A percentile compares a stretch with the other conserved stretches of the same genome.
Evolutionary conservation across 2,797 vertebrate species (phyloP).

Genomic region (Lacerta agilis): DNA sequence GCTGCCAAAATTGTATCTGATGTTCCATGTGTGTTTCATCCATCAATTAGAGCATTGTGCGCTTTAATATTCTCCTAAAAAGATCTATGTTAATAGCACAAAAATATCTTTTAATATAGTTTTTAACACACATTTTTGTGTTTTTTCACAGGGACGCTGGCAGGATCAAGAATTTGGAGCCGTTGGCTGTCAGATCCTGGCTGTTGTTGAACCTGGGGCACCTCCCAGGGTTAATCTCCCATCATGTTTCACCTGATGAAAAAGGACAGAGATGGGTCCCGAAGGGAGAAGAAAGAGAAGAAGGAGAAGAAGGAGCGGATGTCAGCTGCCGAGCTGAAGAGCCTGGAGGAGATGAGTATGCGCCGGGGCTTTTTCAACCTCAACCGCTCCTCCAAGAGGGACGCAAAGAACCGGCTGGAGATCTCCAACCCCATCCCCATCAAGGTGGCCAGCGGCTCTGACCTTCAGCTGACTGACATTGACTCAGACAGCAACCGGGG

Average conservation of each 20-base stretch:
- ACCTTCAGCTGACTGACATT: slow-evolving; percentile 92
- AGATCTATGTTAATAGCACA: too few relatives aligned
- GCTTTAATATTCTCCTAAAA: too few relatives aligned
- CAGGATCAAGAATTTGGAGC: neutral
- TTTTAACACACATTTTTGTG: neutral
- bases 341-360: slow-evolving; percentile 97
- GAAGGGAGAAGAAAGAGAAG: slow-evolving; percentile 91
- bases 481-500: slow-evolving; percentile 95
- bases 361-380: slow-evolving; percentile 96
- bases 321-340: slow-evolving; percentile 93
- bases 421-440: slow-evolving; percentile 98
- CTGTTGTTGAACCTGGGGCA: neutral
- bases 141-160: neutral
- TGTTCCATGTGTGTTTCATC: too few relatives aligned
- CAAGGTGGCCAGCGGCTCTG: slow-evolving; percentile 92
- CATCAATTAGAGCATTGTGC: too few relatives aligned
- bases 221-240: slow-evolving; percentile 18
- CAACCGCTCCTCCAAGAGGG: slow-evolving; percentile 91
- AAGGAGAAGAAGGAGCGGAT: slow-evolving; percentile 96
- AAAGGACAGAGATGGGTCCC: slow-evolving; percentile 88
- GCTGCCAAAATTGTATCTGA: too few relatives aligned
- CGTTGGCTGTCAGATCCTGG: neutral
- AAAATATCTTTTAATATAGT: too few relatives aligned
- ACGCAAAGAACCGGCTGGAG: slow-evolving; percentile 90
- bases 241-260: slow-evolving; percentile 96